A percentile compares a stretch with the other conserved stretches of the same genome.
These are phyloP conservation scores for Romanogobio albipinnatus DNA, from an alignment of 2,113 vertebrate genomes.

Conservation along the genomic window DNA sequence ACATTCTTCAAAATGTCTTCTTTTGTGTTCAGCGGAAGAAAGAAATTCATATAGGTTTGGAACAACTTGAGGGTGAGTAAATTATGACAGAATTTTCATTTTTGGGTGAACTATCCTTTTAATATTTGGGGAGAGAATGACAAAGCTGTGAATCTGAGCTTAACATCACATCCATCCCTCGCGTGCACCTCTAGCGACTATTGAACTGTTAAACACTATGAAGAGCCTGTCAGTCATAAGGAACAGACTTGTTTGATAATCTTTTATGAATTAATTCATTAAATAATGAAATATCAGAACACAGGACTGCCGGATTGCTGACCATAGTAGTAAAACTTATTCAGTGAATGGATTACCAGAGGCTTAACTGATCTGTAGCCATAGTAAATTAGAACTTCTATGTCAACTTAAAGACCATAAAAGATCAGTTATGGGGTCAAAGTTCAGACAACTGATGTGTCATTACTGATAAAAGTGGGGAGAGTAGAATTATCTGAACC, in stretches of 20 bases:
- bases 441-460: conserved; percentile 1
- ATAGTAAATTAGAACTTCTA: not conserved
- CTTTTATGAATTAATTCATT: not conserved
- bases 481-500: conserved; percentile 11
- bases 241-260: not conserved
- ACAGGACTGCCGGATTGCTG: not conserved
- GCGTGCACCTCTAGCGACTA: no score
- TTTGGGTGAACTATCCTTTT: no score
- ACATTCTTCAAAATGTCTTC: no score
- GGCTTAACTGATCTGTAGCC: not conserved
- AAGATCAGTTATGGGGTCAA: not conserved
- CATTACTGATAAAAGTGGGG: not conserved
- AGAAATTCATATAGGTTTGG: no score
- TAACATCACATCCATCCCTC: no score
- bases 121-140: not conserved
- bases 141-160: no score
- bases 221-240: not conserved
- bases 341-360: not conserved
- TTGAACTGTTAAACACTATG: not conserved
- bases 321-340: not conserved
- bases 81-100: no score
- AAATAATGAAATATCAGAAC: not conserved
- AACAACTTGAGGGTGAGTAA: no score
- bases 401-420: conserved; percentile 1
- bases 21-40: no score